Base-by-base conservation (phyloP, 1,140 invertebrate genomes). In the Nasonia longicornis region DNA sequence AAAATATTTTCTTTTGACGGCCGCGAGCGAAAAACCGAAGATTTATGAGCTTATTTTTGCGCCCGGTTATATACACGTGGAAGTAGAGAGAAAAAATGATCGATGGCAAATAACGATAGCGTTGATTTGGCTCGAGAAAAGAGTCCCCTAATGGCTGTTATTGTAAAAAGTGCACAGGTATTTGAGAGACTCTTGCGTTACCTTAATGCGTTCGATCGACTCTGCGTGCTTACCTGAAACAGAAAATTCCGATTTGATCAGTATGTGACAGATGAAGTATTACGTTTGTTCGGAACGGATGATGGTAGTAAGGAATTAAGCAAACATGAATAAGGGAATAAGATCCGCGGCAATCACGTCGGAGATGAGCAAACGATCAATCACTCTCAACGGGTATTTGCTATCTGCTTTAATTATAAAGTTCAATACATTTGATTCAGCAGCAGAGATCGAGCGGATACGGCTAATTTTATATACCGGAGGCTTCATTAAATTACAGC, bases 1-100 rank as follows among this genome's bases (percentile, higher is more conserved):
- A 7, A 73, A 73, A 73, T 73, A 73, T 73, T 45, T 73, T 52
- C 71, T 45, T 73, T 73, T 73, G 71, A 48, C 42, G 42, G 42
- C n/a, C n/a, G 26, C 42, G 14, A 38, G 38, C 20, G 14, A 48
- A 31, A 73, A 73, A 26, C 69, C 35, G 12, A 70, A 70, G 31
- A 70, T 70, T 70, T 70, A 70, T 70, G 16, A 31, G 29, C 16
- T 70, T 70, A 38, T 38, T 70, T 70, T 38, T n/a, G 69, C 16
- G 69, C 16, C 2, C 35, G 31, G 31, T 70, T 70, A 35, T 35
- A 1, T 26, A 26, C 26, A 26, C 26, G 31, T 3, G 31, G 31
- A 35, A 35, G 0, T 3, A 35, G 31, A 31, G 35, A 7, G 20
- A 58, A 58, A 48, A 48, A 48, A 58, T 58, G n/a, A 58, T 58